These are phyloP conservation scores for Prosapia bicincta DNA, from an alignment of 2,888 invertebrate genomes.

Conservation along the genomic window DNA sequence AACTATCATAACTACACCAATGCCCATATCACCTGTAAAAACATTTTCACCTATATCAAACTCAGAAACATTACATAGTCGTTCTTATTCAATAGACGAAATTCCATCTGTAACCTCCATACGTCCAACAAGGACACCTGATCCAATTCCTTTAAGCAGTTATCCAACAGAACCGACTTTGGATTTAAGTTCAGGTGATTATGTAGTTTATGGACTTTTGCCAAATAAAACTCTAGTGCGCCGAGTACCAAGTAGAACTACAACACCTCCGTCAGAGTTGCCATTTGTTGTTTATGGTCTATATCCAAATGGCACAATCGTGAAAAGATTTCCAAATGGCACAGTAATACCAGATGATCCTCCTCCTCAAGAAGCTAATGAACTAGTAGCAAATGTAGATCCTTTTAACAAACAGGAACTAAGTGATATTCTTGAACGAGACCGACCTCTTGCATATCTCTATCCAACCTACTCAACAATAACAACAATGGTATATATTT, in stretches of 20 bases:
- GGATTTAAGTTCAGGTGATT: conserved; percentile 43
- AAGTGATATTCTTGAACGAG: conserved; percentile 35
- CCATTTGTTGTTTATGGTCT: conserved; percentile 73
- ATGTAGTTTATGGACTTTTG: conserved; percentile 69
- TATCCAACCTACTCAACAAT: conserved; percentile 30
- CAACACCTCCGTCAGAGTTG: conserved; percentile 62
- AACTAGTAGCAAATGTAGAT: conserved; percentile 36
- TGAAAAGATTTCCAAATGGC: conserved; percentile 77
- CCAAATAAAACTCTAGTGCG: conserved; percentile 76
- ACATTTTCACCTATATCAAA: background rate
- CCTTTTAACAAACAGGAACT: conserved; percentile 31
- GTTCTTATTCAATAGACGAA: conserved; percentile 18
- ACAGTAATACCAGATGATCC: conserved; percentile 64
- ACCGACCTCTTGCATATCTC: conserved; percentile 35
- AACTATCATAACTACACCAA: conserved; percentile 39
- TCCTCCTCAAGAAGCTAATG: conserved; percentile 33
- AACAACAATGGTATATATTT: conserved; percentile 8
- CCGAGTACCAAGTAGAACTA: conserved; percentile 65
- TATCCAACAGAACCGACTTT: conserved; percentile 4
- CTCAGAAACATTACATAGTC: conserved; percentile 29
- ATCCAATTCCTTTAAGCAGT: background rate
- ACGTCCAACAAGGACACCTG: conserved; percentile 1
- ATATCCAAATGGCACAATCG: conserved; percentile 73
- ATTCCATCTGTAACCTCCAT: background rate
- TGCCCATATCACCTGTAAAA: conserved; percentile 16